Evolutionary conservation across 35 echinoderm and acorn worm species (phyloP).

Genomic region (Ptychodera flava): DNA sequence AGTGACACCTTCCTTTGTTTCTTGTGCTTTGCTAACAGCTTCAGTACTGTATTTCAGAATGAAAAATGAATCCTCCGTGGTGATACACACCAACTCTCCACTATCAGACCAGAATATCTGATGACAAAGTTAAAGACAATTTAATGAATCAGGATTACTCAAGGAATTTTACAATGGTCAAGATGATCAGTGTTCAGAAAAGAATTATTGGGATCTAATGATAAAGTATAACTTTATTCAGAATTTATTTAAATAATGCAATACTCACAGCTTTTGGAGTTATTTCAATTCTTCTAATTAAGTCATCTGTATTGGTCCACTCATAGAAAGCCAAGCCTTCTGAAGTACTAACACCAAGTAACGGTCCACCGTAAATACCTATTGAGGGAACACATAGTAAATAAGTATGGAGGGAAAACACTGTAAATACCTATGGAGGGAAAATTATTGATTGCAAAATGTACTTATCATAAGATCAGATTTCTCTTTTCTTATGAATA

Average conservation of each 20-base stretch:
- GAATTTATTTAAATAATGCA: not conserved
- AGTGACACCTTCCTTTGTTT: slow-evolving; percentile 81
- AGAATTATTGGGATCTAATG: slow-evolving; percentile 34
- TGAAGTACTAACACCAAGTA: slow-evolving; percentile 84
- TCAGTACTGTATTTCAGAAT: slow-evolving; percentile 79
- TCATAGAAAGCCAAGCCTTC: slow-evolving; percentile 90
- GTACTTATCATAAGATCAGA: too few species aligned
- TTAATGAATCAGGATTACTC: too few species aligned
- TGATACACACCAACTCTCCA: slow-evolving; percentile 90
- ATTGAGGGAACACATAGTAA: not conserved
- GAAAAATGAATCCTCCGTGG: slow-evolving; percentile 95
- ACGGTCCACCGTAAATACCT: slow-evolving; percentile 77
- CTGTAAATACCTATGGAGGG: too few species aligned
- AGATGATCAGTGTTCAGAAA: slow-evolving; percentile 31
- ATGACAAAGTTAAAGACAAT: not conserved
- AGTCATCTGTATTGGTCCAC: slow-evolving; percentile 67
- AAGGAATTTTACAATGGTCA: too few species aligned
- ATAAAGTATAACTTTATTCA: not conserved
- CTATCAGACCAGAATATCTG: slow-evolving; percentile 93
- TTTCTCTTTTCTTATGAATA: too few species aligned
- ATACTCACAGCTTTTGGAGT: slow-evolving; percentile 83
- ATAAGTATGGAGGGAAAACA: too few species aligned
- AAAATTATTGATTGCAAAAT: too few species aligned
- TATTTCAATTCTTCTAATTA: slow-evolving; percentile 95
- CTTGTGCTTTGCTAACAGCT: slow-evolving; percentile 70